Evolutionary conservation across 2,113 vertebrate genomes (phyloP).

Genomic region (Dissostichus mawsoni): DNA sequence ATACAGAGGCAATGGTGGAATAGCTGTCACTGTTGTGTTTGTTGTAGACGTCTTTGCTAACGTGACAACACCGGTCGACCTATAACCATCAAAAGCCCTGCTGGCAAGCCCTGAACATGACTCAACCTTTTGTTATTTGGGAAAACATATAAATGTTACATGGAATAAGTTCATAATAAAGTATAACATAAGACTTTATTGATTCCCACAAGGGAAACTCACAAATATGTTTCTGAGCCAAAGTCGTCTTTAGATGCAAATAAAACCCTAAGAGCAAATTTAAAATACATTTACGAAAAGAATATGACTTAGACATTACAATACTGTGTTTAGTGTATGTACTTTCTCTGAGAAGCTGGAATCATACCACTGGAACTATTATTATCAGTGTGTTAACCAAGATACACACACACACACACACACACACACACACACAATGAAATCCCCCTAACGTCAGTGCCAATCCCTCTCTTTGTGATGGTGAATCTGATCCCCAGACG

Average conservation of each 20-base stretch:
- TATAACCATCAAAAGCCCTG: not conserved
- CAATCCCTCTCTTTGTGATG: conserved; percentile 50
- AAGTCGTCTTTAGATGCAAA: not conserved
- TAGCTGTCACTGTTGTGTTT: not conserved
- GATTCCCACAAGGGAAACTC: not conserved
- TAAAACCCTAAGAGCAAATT: not conserved
- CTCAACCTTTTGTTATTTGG: no score
- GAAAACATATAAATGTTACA: not conserved
- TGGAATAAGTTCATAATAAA: not conserved
- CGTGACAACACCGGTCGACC: not conserved
- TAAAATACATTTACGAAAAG: not conserved
- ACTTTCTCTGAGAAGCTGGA: not conserved
- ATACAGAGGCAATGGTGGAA: not conserved
- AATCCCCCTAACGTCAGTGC: conserved; percentile 17
- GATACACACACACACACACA: conserved; percentile 12
- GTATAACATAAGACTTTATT: not conserved
- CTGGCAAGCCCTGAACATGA: not conserved
- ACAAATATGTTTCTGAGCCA: not conserved
- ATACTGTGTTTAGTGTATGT: not conserved
- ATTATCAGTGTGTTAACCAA: not conserved
- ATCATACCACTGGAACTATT: no score
- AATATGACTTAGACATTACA: not conserved
- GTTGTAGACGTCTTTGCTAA: not conserved
- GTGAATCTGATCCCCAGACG: conserved; percentile 71
- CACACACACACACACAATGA: not conserved